Evolutionary conservation across 2,888 invertebrate genomes (phyloP).

Genomic region (Glyphotaelius pellucidus): DNA sequence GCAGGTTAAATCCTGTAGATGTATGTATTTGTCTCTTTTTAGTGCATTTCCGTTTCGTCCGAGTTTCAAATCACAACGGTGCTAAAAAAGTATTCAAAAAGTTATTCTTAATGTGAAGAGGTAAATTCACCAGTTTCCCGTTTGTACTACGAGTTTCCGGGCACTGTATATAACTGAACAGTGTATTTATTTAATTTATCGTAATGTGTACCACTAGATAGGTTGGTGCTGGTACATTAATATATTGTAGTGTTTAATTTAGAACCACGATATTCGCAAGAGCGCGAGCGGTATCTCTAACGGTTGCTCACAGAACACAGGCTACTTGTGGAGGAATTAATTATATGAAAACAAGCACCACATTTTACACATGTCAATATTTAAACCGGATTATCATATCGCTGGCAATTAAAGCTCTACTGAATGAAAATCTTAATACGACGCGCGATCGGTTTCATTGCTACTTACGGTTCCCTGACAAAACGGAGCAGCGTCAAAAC

Average conservation of each 20-base stretch:
- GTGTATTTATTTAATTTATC: not conserved
- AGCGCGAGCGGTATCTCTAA: conserved; percentile 20
- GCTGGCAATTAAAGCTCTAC: conserved; percentile 45
- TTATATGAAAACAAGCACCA: conserved; percentile 45
- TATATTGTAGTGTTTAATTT: conserved; percentile 23
- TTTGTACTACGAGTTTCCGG: not conserved
- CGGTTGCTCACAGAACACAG: conserved; percentile 5
- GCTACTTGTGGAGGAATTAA: conserved; percentile 37
- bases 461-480: not conserved
- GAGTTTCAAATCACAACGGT: too few species aligned
- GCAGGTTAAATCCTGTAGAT: too few species aligned
- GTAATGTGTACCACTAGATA: not conserved
- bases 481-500: not conserved
- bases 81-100: too few species aligned
- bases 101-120: too few species aligned
- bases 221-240: not conserved
- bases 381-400: conserved; percentile 56
- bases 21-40: too few species aligned
- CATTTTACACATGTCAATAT: conserved; percentile 57
- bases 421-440: not conserved
- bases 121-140: too few species aligned
- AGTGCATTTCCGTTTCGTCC: too few species aligned
- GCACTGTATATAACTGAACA: not conserved
- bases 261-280: conserved; percentile 14
- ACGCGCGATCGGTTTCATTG: not conserved